Base-by-base conservation (phyloP, 2,797 vertebrate species). In the Syngnathus rostellatus region DNA sequence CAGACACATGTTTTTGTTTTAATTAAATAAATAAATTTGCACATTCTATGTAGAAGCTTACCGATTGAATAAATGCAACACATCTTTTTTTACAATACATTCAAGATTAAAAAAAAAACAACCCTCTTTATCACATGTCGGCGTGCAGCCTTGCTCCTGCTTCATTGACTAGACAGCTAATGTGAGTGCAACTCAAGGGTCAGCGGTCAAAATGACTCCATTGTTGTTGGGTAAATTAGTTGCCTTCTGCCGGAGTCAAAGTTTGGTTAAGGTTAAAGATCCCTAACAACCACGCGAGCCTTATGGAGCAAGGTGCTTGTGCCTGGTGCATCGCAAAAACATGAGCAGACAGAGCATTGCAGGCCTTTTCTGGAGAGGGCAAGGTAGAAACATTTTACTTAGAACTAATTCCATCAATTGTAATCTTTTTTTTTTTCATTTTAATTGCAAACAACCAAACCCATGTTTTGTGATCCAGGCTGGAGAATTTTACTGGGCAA, bases 231-330 rank as follows among this genome's bases (percentile, higher is more conserved):
- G 63, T 64, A 81, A 77, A 83, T 88, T 81, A 77, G 71, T 75
- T 72, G 77, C 86, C 86, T 85, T 90, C 87, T 91, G 88, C 79
- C 64, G 12, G 81, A 86, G 87, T 89, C 89, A 89, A 90, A 89
- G 90, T 91, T 88, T 87, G 77, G 82, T 85, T 89, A 85, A 88
- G 87, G 88, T 85, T 74, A 82, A 74, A 83, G 89, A 86, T 90
- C 79, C 58, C 71, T 78, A 86, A 89, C 83, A 83, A 87, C 84
- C 79, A 73, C 45, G 72, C 75, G 71, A 68, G 72, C 58, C 71
- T 75, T 73, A 68, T 64, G 69, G 79, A 77, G 71, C 77, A 80
- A 83, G 78, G 79, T 83, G 81, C 68, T 31, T 68, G 73, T 66
- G 77, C 87, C 86, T 86, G 81, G 67, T 75, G 69, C 46, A 74